Evolutionary conservation across 2,113 vertebrate genomes (phyloP).

Genomic region (Cathartes aura): DNA sequence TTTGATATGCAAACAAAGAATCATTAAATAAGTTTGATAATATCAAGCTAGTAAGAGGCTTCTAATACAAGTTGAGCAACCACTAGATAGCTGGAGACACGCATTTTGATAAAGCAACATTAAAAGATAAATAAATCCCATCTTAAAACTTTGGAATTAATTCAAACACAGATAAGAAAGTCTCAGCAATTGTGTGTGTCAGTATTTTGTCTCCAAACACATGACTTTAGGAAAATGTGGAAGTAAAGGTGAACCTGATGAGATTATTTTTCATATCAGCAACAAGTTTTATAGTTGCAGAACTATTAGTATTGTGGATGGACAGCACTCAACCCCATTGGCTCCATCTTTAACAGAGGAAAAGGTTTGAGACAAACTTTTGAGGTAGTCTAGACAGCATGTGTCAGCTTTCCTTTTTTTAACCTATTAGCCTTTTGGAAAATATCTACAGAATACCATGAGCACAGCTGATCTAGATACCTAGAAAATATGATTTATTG

Average conservation of each 20-base stretch:
- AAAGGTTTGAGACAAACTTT: background rate
- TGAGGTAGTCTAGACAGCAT: background rate
- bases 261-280: background rate
- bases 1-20: conserved; percentile 54
- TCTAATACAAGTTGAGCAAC: background rate
- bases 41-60: background rate
- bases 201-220: background rate
- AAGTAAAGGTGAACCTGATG: background rate
- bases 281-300: background rate
- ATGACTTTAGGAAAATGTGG: background rate
- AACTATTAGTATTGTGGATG: background rate
- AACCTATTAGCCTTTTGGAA: background rate
- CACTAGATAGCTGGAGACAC: background rate
- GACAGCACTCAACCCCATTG: background rate
- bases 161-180: background rate
- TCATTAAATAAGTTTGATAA: conserved; percentile 1
- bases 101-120: background rate
- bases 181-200: background rate
- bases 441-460: fast-evolving
- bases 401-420: background rate
- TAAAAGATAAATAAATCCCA: background rate
- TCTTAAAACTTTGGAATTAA: background rate
- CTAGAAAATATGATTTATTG: background rate
- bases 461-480: background rate
- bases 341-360: background rate